phyloP scores from a whole-genome alignment of 1,140 invertebrate genomes.

The Drosophila bipectinata region DNA sequence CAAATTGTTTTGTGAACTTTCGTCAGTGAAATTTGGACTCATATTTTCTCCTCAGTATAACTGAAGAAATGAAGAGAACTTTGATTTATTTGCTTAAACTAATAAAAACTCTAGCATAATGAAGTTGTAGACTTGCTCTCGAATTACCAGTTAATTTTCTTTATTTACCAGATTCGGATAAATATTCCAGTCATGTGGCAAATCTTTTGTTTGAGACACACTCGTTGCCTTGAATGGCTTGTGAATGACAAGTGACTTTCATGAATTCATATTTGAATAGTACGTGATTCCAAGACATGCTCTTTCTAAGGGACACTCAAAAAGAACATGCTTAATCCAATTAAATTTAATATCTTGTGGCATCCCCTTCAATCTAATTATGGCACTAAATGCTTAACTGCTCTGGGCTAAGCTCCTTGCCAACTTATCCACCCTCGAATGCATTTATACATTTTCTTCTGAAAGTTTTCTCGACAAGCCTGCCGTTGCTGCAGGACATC shows the following conservation, averaged over 20 bases:
- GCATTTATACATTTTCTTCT: constrained; percentile 27
- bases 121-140: background rate
- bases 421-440: constrained; percentile 10
- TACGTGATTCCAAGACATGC: constrained; percentile 10
- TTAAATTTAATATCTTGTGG: constrained; percentile 30
- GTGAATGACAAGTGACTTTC: constrained; percentile 26
- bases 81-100: background rate
- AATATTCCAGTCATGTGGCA: constrained; percentile 34
- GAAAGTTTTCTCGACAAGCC: constrained; percentile 11
- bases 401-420: constrained; percentile 1
- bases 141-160: background rate
- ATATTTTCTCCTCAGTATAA: background rate
- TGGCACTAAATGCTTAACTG: constrained; percentile 30
- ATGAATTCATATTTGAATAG: constrained; percentile 19
- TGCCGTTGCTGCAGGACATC: constrained; percentile 41
- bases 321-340: constrained; percentile 9
- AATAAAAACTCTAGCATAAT: background rate
- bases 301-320: background rate
- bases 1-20: constrained; percentile 16
- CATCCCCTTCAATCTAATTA: constrained; percentile 35
- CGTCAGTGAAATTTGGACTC: background rate
- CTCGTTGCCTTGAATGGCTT: constrained; percentile 26
- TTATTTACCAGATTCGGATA: background rate
- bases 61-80: background rate
- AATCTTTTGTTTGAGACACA: constrained; percentile 28